Percentiles rank a stretch among this genome's conserved stretches.
These are phyloP conservation scores for Leptinotarsa haldemani DNA, from an alignment of 2,888 invertebrate genomes.

Conservation along the genomic window DNA sequence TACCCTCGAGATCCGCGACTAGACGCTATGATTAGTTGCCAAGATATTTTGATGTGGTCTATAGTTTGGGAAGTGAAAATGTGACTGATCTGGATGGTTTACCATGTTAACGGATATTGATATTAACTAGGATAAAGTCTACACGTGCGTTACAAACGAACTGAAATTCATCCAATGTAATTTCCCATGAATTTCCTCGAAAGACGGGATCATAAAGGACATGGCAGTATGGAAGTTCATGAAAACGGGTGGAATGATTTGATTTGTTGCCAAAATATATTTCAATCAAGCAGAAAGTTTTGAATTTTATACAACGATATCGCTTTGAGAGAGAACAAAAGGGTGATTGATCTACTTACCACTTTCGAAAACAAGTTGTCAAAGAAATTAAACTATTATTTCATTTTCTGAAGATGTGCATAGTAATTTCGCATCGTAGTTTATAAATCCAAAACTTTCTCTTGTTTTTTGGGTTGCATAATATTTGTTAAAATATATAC, in stretches of 20 bases:
- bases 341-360: too few species aligned
- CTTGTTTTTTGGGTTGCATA: too few species aligned
- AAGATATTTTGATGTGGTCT: slow-evolving; percentile 36
- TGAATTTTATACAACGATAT: too few species aligned
- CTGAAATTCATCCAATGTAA: slow-evolving; percentile 31
- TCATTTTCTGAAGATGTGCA: too few species aligned
- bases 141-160: slow-evolving; percentile 43
- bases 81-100: slow-evolving; percentile 51
- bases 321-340: too few species aligned
- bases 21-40: slow-evolving; percentile 8
- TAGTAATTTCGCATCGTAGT: too few species aligned
- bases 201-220: slow-evolving; percentile 9
- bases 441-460: too few species aligned
- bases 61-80: slow-evolving; percentile 45
- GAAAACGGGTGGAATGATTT: slow-evolving; percentile 4
- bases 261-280: not conserved
- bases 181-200: slow-evolving; percentile 30
- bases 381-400: too few species aligned
- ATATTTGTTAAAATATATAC: too few species aligned
- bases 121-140: slow-evolving; percentile 55
- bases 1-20: slow-evolving; percentile 11
- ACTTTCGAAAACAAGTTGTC: too few species aligned
- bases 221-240: slow-evolving; percentile 5
- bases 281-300: not conserved
- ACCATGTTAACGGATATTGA: slow-evolving; percentile 60